Base-by-base conservation (phyloP, 2,113 vertebrate species). In the Morone chrysops region DNA sequence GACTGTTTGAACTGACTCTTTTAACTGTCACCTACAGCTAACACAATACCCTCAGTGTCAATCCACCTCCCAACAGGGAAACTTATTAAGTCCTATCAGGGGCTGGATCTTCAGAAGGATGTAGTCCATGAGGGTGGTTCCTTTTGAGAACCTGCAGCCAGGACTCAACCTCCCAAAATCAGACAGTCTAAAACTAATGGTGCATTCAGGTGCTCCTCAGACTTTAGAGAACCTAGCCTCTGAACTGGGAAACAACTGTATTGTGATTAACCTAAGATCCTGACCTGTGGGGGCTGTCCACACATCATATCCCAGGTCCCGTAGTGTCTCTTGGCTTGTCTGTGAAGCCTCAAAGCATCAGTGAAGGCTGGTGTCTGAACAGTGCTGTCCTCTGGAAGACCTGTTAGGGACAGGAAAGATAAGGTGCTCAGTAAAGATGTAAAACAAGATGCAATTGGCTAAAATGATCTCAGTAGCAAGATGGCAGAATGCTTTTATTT, bases 251-350 rank as follows among this genome's bases (percentile, higher is more conserved):
- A 4, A 38, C 9, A 45, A 54, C 40, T 56, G 16, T 57, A 16
- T 6, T 50, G 25, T 66, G 12, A 38, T 36, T 59, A 47, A 40
- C 69, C 9, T 74, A 60, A 72, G 36, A 17, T 63, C 59, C 93
- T 89, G 86, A 99, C 98, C 97, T 98, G 97, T 73, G 94, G 94
- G 77, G 98, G 95, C 0, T 93, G 94, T 25, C 98, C 98, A 0
- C 98, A 99, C 73, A 99, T 97, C 97, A 99, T 96, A 73, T 99
- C 98, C 98, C 98, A 99, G 73, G 97, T 99, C 75, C 98, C 97
- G 0, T 97, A 99, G 84, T 97, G 96, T 81, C 97, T 97, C 86
- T 95, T 95, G 0, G 93, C 87, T 93, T 99, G 98, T 80, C 97
- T 96, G 91, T 97, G 95, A 77, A 96, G 96, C 62, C 98, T 95